Percentiles rank a stretch among this genome's conserved stretches.
phyloP scores from a whole-genome alignment of 2,113 vertebrate species.

The Scophthalmus maximus region DNA sequence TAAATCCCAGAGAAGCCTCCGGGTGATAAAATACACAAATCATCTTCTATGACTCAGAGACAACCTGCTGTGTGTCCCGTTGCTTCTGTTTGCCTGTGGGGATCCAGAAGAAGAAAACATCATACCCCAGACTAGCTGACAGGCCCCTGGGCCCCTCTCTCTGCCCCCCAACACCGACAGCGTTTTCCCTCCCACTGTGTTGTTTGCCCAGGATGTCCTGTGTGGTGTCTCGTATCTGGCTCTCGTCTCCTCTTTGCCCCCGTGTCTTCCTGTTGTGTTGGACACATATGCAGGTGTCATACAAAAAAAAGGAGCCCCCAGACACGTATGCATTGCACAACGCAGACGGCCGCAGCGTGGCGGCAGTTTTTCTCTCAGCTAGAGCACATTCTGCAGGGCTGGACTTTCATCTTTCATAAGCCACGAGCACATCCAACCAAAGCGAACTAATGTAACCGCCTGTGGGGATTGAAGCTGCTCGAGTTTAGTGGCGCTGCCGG shows the following conservation, averaged over 20 bases:
- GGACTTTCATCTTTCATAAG: conserved; percentile 40
- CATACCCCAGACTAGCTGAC: conserved; percentile 49
- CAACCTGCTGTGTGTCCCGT: conserved; percentile 42
- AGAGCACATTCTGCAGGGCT: conserved; percentile 2
- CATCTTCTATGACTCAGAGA: conserved; percentile 3
- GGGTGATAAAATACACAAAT: background rate
- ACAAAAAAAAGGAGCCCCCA: conserved; percentile 8
- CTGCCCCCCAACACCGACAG: background rate
- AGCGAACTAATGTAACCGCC: conserved; percentile 36
- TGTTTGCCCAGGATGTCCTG: conserved; percentile 80
- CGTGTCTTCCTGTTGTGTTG: conserved; percentile 69
- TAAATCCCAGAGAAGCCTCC: background rate
- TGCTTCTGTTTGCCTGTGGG: conserved; percentile 50
- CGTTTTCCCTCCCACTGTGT: conserved; percentile 30
- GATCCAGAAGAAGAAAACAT: conserved; percentile 33
- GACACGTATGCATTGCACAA: conserved; percentile 15
- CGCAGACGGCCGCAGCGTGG: background rate
- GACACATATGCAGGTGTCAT: conserved; percentile 41
- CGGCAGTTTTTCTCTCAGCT: conserved; percentile 2
- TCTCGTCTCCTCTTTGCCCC: conserved; percentile 44
- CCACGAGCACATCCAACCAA: conserved; percentile 9
- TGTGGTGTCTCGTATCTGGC: conserved; percentile 54
- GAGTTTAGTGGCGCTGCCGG: conserved; percentile 35
- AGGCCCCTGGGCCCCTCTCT: background rate
- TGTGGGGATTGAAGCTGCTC: conserved; percentile 30